phyloP scores from a whole-genome alignment of 2,113 vertebrate genomes.

The Antechinus stuartii region DNA sequence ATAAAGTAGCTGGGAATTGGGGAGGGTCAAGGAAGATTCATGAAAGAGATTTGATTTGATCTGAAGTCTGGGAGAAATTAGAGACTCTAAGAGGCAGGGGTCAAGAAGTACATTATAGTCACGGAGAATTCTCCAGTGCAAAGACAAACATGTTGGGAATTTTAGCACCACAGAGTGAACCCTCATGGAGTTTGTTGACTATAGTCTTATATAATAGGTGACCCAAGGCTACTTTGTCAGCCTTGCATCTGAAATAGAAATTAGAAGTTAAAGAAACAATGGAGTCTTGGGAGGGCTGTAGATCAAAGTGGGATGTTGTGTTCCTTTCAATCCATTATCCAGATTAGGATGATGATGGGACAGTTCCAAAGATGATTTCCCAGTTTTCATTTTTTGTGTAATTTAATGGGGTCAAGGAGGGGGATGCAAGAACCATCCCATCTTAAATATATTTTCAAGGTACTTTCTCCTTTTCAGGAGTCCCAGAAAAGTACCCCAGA shows the following conservation, averaged over 20 bases:
- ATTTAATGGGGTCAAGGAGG: too few relatives aligned
- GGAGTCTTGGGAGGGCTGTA: not conserved
- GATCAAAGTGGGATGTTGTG: not conserved
- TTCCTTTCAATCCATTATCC: not conserved
- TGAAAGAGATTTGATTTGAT: too few relatives aligned
- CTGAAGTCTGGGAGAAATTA: too few relatives aligned
- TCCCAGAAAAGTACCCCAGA: too few relatives aligned
- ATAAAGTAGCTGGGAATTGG: too few relatives aligned
- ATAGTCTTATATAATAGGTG: too few relatives aligned
- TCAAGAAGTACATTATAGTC: not conserved
- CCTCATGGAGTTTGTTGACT: not conserved
- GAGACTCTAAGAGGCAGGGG: not conserved
- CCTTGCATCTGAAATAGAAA: not conserved
- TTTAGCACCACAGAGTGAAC: not conserved
- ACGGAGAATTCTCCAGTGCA: not conserved
- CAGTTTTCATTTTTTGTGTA: too few relatives aligned
- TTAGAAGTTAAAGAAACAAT: not conserved
- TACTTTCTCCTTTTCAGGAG: too few relatives aligned
- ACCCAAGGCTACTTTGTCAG: not conserved
- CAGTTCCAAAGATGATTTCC: too few relatives aligned
- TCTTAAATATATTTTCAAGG: too few relatives aligned
- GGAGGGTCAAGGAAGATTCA: not conserved
- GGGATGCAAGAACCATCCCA: too few relatives aligned
- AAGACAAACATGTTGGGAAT: not conserved
- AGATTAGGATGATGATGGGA: not conserved